Conservation (phyloP, 2,888 invertebrate species). For the Synergus japonicus region DNA sequence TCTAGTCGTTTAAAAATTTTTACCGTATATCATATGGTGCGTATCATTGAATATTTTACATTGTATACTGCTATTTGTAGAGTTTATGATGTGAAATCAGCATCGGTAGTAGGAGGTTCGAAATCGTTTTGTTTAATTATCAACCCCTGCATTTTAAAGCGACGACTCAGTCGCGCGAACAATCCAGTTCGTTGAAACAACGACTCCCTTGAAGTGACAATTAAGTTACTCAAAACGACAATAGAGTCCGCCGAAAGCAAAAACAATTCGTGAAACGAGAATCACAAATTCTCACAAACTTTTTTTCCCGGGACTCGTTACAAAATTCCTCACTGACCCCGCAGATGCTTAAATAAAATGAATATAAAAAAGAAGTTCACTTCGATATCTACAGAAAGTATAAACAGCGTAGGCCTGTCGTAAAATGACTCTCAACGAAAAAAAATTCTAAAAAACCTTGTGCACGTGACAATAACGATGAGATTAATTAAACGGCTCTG, state of each 20-base stretch:
- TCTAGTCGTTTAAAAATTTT: slow-evolving; percentile 57
- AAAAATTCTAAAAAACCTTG: slow-evolving; percentile 51
- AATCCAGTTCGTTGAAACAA: neutral
- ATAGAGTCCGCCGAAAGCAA: neutral
- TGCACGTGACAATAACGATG: slow-evolving; percentile 63
- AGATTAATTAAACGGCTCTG: slow-evolving; percentile 48
- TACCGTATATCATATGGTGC: slow-evolving; percentile 63
- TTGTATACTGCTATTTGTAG: slow-evolving; percentile 60
- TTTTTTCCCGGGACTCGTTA: slow-evolving; percentile 33
- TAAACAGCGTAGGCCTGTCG: slow-evolving; percentile 52
- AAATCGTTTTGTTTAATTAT: slow-evolving; percentile 47
- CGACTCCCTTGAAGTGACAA: neutral
- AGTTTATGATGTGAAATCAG: slow-evolving; percentile 56
- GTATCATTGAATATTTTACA: slow-evolving; percentile 73
- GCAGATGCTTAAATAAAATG: slow-evolving; percentile 30
- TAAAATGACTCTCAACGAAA: slow-evolving; percentile 38
- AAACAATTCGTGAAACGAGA: neutral
- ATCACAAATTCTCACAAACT: slow-evolving; percentile 11
- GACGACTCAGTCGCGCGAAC: slow-evolving; percentile 21
- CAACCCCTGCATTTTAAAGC: slow-evolving; percentile 38
- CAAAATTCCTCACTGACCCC: slow-evolving; percentile 39
- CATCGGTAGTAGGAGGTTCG: slow-evolving; percentile 53
- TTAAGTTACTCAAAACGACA: neutral
- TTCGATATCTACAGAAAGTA: slow-evolving; percentile 33
- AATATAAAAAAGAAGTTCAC: slow-evolving; percentile 39